A percentile compares a stretch with the other conserved stretches of the same genome.
phyloP scores from a whole-genome alignment of 2,113 vertebrate species.

The Colossoma macropomum region DNA sequence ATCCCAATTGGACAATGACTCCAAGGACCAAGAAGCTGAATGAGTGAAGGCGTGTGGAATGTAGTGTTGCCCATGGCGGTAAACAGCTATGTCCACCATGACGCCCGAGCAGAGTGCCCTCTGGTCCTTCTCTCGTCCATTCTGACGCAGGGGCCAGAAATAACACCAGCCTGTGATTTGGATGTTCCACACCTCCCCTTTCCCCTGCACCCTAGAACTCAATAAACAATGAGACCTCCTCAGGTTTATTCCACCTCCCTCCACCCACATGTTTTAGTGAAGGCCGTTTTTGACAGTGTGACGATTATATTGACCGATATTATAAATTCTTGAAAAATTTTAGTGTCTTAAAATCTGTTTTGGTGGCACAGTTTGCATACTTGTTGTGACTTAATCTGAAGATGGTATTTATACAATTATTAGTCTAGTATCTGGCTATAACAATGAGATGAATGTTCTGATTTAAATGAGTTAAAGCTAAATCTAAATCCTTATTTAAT shows the following conservation, averaged over 20 bases:
- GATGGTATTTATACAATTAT: too few relatives aligned
- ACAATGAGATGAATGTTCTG: too few relatives aligned
- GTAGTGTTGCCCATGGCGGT: conserved; percentile 9
- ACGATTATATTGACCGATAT: too few relatives aligned
- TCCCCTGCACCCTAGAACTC: conserved; percentile 40
- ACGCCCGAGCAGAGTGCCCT: background rate
- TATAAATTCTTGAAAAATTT: too few relatives aligned
- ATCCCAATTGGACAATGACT: background rate
- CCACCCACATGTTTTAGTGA: background rate
- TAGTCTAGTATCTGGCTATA: too few relatives aligned
- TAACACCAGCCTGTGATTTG: conserved; percentile 52
- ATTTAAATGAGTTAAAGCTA: too few relatives aligned
- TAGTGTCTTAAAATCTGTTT: too few relatives aligned
- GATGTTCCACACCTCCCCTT: conserved; percentile 56
- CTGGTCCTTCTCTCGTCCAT: conserved; percentile 23
- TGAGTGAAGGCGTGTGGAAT: conserved; percentile 24
- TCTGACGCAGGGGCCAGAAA: conserved; percentile 41
- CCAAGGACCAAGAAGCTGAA: background rate
- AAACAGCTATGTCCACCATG: conserved; percentile 32
- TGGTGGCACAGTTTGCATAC: too few relatives aligned
- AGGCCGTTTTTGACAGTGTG: too few relatives aligned
- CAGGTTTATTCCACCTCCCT: conserved; percentile 11
- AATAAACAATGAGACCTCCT: conserved; percentile 44
- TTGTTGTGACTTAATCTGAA: too few relatives aligned
- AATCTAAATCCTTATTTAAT: too few relatives aligned